Percentiles rank a stretch among this genome's conserved stretches.
Evolutionary conservation across 1,140 invertebrate genomes (phyloP).

Genomic region (Colletes latitarsis): DNA sequence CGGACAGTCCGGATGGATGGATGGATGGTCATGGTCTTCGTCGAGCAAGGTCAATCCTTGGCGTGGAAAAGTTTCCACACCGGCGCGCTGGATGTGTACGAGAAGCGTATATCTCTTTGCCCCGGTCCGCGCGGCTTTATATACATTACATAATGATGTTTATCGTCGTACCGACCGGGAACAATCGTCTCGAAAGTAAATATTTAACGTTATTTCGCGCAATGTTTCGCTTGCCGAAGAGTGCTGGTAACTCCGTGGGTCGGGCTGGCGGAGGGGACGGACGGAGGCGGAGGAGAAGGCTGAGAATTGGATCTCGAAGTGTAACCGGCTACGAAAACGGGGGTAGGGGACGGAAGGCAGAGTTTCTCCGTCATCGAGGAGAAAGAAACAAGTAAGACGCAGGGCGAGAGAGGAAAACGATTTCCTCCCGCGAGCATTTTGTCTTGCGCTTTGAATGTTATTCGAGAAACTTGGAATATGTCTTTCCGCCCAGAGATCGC

Average conservation of each 20-base stretch:
- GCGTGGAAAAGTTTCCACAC: slow-evolving; percentile 43
- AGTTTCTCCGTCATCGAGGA: slow-evolving; percentile 26
- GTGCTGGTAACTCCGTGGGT: slow-evolving; percentile 20
- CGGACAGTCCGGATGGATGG: slow-evolving; percentile 41
- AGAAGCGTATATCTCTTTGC: slow-evolving; percentile 43
- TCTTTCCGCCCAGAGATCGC: slow-evolving; percentile 58
- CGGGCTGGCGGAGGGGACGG: background rate
- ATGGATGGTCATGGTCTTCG: background rate
- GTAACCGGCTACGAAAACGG: slow-evolving; percentile 19
- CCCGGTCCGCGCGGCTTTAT: slow-evolving; percentile 69
- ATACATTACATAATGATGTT: slow-evolving; percentile 82
- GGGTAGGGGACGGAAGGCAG: background rate
- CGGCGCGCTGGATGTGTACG: background rate
- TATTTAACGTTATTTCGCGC: slow-evolving; percentile 82
- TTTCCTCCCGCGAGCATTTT: slow-evolving; percentile 51
- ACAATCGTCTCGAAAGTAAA: slow-evolving; percentile 80
- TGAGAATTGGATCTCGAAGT: slow-evolving; percentile 65
- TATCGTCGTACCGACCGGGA: slow-evolving; percentile 77
- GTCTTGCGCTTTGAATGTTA: slow-evolving; percentile 60
- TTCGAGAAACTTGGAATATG: slow-evolving; percentile 67
- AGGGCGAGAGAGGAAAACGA: slow-evolving; percentile 30
- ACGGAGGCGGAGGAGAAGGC: slow-evolving; percentile 32
- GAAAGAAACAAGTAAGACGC: slow-evolving; percentile 25
- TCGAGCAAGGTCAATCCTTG: slow-evolving; percentile 48
- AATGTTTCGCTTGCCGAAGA: slow-evolving; percentile 77